Percentiles rank a stretch among this genome's conserved stretches.
Conservation (phyloP, 2,113 vertebrate species). For the Caretta caretta region DNA sequence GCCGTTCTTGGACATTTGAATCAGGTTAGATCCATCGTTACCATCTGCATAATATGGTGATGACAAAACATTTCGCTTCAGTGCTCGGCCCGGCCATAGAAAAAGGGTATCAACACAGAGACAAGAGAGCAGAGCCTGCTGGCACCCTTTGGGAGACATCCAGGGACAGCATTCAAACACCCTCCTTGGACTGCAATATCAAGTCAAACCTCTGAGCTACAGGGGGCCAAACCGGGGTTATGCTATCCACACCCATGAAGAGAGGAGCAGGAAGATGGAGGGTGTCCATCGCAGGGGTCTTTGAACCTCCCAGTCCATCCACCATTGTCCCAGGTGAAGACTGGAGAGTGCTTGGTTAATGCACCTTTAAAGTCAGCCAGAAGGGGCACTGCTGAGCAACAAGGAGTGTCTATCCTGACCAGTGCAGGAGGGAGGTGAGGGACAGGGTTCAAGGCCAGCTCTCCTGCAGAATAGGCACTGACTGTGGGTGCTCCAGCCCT, state of each 20-base stretch:
- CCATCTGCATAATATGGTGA: slow-evolving; percentile 90
- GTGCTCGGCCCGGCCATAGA: slow-evolving; percentile 45
- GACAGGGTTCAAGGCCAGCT: neutral
- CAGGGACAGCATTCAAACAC: slow-evolving; percentile 7
- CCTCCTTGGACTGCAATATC: neutral
- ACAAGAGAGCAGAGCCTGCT: neutral
- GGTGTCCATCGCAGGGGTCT: neutral
- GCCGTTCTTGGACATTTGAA: slow-evolving; percentile 91
- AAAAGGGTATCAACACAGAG: slow-evolving; percentile 53
- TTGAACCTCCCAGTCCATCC: neutral
- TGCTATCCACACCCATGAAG: neutral
- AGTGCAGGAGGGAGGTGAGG: neutral
- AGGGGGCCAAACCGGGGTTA: neutral
- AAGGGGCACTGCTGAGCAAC: neutral
- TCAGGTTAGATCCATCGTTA: slow-evolving; percentile 92
- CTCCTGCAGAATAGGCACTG: neutral
- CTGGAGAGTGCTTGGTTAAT: neutral
- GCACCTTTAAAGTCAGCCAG: neutral
- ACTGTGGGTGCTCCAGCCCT: too few species aligned
- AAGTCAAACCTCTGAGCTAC: neutral
- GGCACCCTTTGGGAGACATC: neutral
- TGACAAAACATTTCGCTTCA: slow-evolving; percentile 78
- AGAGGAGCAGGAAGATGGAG: neutral
- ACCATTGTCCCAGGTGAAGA: neutral
- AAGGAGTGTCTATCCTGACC: neutral